phyloP scores from a whole-genome alignment of 2,113 vertebrate species.

The Saimiri boliviensis region DNA sequence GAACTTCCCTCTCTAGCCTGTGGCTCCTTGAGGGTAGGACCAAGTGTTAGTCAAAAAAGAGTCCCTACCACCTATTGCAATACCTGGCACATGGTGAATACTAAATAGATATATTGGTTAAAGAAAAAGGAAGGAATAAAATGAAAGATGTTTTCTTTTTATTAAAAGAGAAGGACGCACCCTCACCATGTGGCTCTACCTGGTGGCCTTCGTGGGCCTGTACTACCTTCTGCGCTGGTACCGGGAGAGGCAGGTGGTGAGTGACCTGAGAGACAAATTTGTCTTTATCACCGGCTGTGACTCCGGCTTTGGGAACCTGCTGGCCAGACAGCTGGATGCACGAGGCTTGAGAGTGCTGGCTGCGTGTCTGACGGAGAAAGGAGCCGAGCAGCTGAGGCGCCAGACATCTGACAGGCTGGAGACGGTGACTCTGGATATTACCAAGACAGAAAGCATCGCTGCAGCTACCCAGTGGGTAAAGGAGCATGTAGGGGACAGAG shows the following conservation, averaged over 20 bases:
- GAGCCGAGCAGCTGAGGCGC: constrained; percentile 77
- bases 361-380: constrained; percentile 83
- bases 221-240: constrained; percentile 51
- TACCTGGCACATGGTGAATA: background rate
- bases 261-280: constrained; percentile 75
- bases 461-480: constrained; percentile 46
- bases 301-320: constrained; percentile 88
- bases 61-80: background rate
- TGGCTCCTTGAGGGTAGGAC: background rate
- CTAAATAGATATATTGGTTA: background rate
- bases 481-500: constrained; percentile 25
- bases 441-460: constrained; percentile 39
- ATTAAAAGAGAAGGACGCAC: background rate
- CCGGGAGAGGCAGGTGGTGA: constrained; percentile 44
- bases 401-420: constrained; percentile 74
- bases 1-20: background rate
- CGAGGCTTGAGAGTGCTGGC: constrained; percentile 86
- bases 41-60: background rate
- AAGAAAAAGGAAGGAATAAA: background rate
- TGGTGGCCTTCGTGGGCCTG: background rate
- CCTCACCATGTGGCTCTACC: background rate
- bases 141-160: constrained; percentile 32
- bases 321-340: constrained; percentile 86
- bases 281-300: constrained; percentile 92
- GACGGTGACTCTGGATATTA: constrained; percentile 54